Base-by-base conservation (phyloP, 2,113 vertebrate genomes). In the Pelmatolapia mariae region DNA sequence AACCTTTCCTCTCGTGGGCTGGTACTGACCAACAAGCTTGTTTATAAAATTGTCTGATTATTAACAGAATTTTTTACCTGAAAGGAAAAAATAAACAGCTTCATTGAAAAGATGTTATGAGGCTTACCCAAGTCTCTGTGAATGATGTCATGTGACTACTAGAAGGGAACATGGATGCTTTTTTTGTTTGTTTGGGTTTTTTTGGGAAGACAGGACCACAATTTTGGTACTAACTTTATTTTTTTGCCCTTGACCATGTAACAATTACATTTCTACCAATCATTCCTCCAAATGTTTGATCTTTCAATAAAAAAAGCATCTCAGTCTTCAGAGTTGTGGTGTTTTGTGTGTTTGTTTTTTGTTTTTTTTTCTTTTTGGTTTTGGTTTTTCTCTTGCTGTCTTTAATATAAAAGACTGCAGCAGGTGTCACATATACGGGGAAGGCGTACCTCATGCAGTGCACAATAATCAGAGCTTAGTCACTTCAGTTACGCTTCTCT, bases 271-370 rank as follows among this genome's bases (percentile, higher is more conserved):
- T 13, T 91, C 59, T 84, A 71, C 13, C 45, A 47, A 43, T 84
- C 63, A 86, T 92, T 89, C 88, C 87, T 80, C 52, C 54, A 6
- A 57, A 73, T 79, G 19, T 79, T 59, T 80, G 18, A 26, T 80
- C 53, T 90, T 88, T 82, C 36, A 89, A 79, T 89, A 87, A 95
- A 91, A 94, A 83, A 90, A 90, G 89, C 12, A 4, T 88, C 10
- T 52, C 47, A 29, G 33, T 85, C 76, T 36, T 61, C 19, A 40
- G 13, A 36, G 38, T 29, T 31, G 71, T 76, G 68, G 8, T 9
- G 10, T 83, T n/a, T 19, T 50, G 33, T 68, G 24, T 68, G 22
- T 43, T 57, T 56, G 31, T 5, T 2, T 50, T 2, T 10, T 2
- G 0, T 0, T 8, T 24, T 6, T 86, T 15, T 59, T 19, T 16